A percentile compares a stretch with the other conserved stretches of the same genome.
These are phyloP conservation scores for Prunella strophiata DNA, from an alignment of 2,797 vertebrate species.

Conservation along the genomic window DNA sequence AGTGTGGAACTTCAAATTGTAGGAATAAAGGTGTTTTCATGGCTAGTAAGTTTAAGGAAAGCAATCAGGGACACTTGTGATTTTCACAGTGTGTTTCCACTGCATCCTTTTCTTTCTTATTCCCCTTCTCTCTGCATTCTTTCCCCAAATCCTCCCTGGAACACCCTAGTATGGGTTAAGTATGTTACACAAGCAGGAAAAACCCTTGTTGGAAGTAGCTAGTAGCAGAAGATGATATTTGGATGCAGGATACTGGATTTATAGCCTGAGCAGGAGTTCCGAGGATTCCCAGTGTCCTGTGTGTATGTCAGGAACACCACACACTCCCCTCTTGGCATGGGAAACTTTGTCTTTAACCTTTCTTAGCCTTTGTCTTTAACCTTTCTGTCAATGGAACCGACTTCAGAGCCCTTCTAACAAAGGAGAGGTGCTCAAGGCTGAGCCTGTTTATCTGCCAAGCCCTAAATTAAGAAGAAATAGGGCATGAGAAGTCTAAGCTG, in stretches of 20 bases:
- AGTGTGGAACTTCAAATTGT: background rate
- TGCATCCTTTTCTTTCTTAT: background rate
- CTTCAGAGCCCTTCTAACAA: background rate
- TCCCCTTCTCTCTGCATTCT: background rate
- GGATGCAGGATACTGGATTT: background rate
- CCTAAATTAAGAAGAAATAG: conserved; percentile 2
- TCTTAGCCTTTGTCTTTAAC: background rate
- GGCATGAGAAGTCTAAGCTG: background rate
- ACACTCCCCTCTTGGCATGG: rapidly evolving
- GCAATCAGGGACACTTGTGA: background rate
- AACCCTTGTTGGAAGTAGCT: background rate
- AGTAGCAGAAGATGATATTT: background rate
- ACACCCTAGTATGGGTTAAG: background rate
- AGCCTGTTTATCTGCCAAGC: background rate
- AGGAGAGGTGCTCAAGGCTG: background rate
- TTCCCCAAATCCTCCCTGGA: background rate
- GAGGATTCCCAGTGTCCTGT: background rate
- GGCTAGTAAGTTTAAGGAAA: background rate
- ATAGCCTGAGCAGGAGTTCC: background rate
- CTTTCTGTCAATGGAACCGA: background rate
- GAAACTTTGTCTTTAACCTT: background rate
- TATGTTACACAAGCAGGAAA: background rate
- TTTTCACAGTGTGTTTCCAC: background rate
- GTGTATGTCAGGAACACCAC: rapidly evolving
- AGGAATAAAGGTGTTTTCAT: background rate